Evolutionary conservation across 2,888 invertebrate genomes (phyloP).

Genomic region (Erynnis tages): DNA sequence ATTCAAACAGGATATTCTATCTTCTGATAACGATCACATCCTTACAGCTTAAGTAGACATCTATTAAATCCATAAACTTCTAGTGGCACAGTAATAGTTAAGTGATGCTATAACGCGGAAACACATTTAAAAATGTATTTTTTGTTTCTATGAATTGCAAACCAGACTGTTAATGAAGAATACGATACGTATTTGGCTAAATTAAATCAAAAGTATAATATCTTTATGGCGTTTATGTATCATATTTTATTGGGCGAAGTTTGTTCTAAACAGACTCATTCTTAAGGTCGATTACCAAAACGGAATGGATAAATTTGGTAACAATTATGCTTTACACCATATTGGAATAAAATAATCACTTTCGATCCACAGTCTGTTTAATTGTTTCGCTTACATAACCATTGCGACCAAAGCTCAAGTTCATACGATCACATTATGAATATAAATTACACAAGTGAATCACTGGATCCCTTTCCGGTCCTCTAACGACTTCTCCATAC

Average conservation of each 20-base stretch:
- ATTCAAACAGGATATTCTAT: constrained; percentile 69
- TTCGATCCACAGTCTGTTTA: constrained; percentile 8
- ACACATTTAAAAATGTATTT: no score
- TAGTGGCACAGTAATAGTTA: no score
- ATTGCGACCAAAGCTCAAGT: constrained; percentile 42
- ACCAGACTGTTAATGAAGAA: no score
- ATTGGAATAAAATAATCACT: constrained; percentile 4
- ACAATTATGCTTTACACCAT: no score
- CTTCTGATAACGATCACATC: constrained; percentile 64
- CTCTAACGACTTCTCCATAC: constrained; percentile 24
- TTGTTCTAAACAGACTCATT: background rate
- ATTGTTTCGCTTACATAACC: constrained; percentile 40
- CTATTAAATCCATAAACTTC: no score
- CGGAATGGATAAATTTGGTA: no score
- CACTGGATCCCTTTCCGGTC: constrained; percentile 34
- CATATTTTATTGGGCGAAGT: no score
- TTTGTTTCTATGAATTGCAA: no score
- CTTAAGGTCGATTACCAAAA: constrained; percentile 6
- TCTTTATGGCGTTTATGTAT: no score
- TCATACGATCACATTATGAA: constrained; percentile 21
- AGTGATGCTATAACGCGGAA: no score
- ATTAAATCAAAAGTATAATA: no score
- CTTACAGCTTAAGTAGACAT: constrained; percentile 44
- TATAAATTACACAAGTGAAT: constrained; percentile 29
- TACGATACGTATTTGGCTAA: no score